A percentile compares a stretch with the other conserved stretches of the same genome.
Evolutionary conservation across 2,113 vertebrate genomes (phyloP).

Genomic region (Hippocampus mohnikei): DNA sequence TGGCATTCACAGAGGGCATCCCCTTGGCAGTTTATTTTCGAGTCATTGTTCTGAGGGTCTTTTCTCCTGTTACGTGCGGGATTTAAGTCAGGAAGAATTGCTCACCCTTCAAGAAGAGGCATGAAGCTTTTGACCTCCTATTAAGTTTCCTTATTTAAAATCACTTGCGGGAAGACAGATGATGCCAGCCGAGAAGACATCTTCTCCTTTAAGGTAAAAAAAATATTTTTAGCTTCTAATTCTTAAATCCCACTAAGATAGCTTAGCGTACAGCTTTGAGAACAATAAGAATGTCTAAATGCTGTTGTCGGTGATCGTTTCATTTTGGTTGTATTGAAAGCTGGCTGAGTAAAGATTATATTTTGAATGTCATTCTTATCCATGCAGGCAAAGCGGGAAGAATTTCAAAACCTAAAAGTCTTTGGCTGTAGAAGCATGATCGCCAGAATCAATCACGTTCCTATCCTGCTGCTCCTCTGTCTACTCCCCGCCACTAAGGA

Average conservation of each 20-base stretch:
- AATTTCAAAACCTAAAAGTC: conserved; percentile 20
- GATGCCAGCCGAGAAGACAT: conserved; percentile 3
- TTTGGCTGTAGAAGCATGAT: conserved; percentile 50
- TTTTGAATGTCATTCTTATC: conserved; percentile 41
- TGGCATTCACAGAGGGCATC: conserved; percentile 30
- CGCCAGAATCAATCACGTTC: conserved; percentile 13
- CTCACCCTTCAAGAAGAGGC: conserved; percentile 26
- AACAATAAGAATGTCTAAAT: background rate
- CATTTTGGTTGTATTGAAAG: conserved; percentile 1
- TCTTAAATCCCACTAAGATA: background rate
- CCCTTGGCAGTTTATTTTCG: conserved; percentile 40
- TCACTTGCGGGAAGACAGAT: background rate
- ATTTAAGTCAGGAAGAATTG: conserved; percentile 27
- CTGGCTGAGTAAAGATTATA: background rate
- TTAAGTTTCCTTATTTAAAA: conserved; percentile 10
- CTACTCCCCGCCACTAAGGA: conserved; percentile 33
- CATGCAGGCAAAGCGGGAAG: conserved; percentile 21
- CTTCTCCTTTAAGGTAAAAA: conserved; percentile 32
- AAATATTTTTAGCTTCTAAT: background rate
- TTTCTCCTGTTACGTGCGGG: background rate
- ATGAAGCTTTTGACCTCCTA: conserved; percentile 27
- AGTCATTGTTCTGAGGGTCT: conserved; percentile 15
- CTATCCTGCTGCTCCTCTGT: conserved; percentile 26
- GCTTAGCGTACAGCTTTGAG: background rate
- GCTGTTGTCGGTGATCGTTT: background rate